Base-by-base conservation (phyloP, 2,888 invertebrate species). In the Himalopsyche anomala region DNA sequence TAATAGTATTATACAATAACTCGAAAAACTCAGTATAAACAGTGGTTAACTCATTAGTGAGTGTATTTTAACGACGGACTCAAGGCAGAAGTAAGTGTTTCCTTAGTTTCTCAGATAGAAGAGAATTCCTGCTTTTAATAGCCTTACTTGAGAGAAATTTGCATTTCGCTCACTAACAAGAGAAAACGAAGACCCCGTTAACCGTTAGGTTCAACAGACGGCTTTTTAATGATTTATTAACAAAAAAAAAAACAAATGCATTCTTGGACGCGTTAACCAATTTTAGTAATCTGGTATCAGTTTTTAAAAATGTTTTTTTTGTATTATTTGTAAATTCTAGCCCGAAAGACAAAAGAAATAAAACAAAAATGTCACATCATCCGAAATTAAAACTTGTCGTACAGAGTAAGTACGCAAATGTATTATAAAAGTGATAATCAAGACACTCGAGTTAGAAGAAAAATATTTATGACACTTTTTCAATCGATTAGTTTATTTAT, bases 1-100 rank as follows among this genome's bases (percentile, higher is more conserved):
- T 56, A 56, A n/a, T 17, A 56, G 17, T 17, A 56, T 62, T 28
- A 28, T 28, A 28, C 28, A 62, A 19, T 62, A 62, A 62, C 62
- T 62, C 4, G 62, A 62, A 62, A 62, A 62, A 19, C 11, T 82
- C 82, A 85, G 83, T 85, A 82, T 56, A 85, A 79, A 74, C 82
- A 19, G 15, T 56, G 84, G 69, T 82, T 84, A 40, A 80, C 45
- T 62, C 86, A 84, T 86, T 83, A 84, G 84, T 86, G 81, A 86
- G 86, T 86, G 81, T 81, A 42, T 42, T 81, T 79, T 86, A 84
- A 86, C 86, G 84, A 81, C 28, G 84, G 40, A 74, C 54, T 54
- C 45, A 36, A 69, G 42, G 62, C 54, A 45, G 5, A 69, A 74
- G 19, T 19, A 69, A 74, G 19, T 19, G 15, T 36, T 84, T 81